These are phyloP conservation scores for Rhagoletis pomonella DNA, from an alignment of 1,140 invertebrate species.

Conservation along the genomic window DNA sequence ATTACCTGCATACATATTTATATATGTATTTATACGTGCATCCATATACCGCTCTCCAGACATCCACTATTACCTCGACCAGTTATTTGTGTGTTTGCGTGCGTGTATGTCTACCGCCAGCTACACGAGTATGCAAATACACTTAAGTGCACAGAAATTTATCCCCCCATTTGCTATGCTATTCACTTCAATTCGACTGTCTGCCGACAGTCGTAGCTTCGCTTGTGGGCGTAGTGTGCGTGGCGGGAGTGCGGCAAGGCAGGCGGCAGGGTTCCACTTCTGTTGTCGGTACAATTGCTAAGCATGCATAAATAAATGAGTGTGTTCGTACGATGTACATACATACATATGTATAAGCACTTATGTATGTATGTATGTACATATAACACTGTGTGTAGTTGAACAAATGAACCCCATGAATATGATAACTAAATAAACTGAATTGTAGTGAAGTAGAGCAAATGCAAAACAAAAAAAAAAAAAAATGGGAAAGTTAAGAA, in stretches of 20 bases:
- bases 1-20: background rate
- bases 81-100: background rate
- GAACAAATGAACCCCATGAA: slow-evolving; percentile 28
- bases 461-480: background rate
- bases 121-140: slow-evolving; percentile 23
- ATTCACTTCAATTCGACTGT: slow-evolving; percentile 10
- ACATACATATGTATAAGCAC: background rate
- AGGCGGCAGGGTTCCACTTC: background rate
- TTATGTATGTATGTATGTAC: background rate
- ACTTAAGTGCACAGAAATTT: slow-evolving; percentile 35
- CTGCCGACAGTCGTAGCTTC: slow-evolving; percentile 18
- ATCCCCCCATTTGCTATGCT: slow-evolving; percentile 23
- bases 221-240: background rate
- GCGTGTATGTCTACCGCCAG: background rate
- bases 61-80: background rate
- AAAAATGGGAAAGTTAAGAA: background rate
- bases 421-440: slow-evolving; percentile 36
- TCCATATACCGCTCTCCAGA: background rate
- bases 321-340: background rate
- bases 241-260: background rate
- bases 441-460: background rate
- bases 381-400: background rate
- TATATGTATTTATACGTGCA: background rate
- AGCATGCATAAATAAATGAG: slow-evolving; percentile 48
- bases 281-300: slow-evolving; percentile 47